Evolutionary conservation across 2,797 vertebrate genomes (phyloP).

Genomic region (Alauda arvensis): DNA sequence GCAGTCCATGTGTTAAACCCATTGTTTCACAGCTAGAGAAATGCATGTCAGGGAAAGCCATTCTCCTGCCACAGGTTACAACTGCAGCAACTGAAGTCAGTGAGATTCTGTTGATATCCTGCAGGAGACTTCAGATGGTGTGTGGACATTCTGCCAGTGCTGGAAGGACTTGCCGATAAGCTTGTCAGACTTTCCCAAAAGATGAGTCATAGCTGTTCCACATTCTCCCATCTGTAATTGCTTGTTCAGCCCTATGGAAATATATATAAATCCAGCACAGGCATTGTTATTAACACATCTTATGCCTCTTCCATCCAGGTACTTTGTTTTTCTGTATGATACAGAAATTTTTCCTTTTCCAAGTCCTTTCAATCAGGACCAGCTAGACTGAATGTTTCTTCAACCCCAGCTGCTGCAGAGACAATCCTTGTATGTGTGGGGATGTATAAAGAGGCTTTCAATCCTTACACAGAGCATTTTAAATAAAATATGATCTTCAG

Average conservation of each 20-base stretch:
- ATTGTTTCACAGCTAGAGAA: neutral
- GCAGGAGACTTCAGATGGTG: neutral
- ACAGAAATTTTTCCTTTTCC: neutral
- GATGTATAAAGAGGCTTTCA: neutral
- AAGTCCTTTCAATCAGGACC: neutral
- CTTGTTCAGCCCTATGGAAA: conserved; percentile 4
- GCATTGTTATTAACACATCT: neutral
- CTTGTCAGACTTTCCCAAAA: neutral
- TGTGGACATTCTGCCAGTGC: neutral
- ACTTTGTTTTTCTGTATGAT: neutral
- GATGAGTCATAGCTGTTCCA: neutral
- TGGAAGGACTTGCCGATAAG: neutral
- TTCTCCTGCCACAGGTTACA: neutral
- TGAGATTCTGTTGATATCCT: neutral
- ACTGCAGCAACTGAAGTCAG: neutral
- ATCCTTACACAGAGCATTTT: neutral
- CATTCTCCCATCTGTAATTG: neutral
- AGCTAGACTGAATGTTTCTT: neutral
- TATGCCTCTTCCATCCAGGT: neutral
- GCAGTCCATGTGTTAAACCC: neutral
- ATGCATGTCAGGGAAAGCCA: neutral
- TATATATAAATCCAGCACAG: neutral
- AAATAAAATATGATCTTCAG: neutral
- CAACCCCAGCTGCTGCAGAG: neutral
- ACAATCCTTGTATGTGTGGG: neutral